Conservation (phyloP, 2,113 vertebrate genomes). For the Fregata magnificens region DNA sequence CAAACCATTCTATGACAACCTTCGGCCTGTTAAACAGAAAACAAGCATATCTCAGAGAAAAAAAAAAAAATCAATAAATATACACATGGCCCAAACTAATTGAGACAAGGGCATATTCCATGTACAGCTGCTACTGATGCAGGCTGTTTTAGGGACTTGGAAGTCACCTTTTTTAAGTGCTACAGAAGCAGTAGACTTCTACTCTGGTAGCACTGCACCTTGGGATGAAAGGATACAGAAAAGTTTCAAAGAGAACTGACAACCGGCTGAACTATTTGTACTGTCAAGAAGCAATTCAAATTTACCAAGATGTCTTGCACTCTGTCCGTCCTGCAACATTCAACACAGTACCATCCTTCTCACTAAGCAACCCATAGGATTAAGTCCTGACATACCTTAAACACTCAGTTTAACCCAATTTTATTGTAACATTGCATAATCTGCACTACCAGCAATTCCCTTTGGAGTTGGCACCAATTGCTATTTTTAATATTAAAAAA, state of each 20-base stretch:
- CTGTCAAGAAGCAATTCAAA: background rate
- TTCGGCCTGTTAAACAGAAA: background rate
- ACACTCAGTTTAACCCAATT: background rate
- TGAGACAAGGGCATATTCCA: background rate
- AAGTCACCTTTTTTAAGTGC: background rate
- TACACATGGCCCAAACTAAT: background rate
- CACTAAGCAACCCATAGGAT: background rate
- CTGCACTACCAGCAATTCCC: background rate
- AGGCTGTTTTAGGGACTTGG: background rate
- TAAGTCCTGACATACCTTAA: background rate
- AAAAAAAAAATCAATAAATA: background rate
- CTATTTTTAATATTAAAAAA: conserved; percentile 5
- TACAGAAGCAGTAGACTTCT: background rate
- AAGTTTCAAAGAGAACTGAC: background rate
- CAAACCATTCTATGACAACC: background rate
- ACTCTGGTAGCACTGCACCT: background rate
- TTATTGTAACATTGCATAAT: background rate
- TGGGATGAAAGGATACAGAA: background rate
- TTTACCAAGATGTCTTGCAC: background rate
- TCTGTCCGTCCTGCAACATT: background rate
- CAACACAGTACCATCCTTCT: background rate
- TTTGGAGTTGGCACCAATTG: conserved; percentile 17
- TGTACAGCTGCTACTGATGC: background rate
- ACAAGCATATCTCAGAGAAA: background rate
- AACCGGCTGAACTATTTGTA: background rate